Conservation (phyloP, 2,113 vertebrate genomes). For the Datnioides undecimradiatus region DNA sequence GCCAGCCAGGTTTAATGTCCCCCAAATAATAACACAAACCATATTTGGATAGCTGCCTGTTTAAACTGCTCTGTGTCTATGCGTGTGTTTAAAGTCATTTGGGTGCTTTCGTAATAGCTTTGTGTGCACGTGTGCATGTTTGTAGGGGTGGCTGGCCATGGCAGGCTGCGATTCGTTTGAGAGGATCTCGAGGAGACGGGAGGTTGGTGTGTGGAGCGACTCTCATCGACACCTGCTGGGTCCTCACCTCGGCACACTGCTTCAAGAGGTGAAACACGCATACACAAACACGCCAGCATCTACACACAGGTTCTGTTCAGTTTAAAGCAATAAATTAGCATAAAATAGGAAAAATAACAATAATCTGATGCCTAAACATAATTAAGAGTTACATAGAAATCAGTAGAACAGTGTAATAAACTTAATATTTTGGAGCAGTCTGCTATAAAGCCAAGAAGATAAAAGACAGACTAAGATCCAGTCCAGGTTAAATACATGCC, state of each 20-base stretch:
- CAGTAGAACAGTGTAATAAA: neutral
- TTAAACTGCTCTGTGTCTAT: neutral
- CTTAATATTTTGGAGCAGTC: neutral
- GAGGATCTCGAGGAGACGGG: slow-evolving; percentile 90
- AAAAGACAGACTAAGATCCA: neutral
- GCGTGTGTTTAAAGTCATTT: neutral
- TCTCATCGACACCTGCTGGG: slow-evolving; percentile 96
- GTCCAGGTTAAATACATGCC: neutral
- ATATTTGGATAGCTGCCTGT: neutral
- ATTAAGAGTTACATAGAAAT: too few relatives aligned
- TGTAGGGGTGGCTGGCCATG: slow-evolving; percentile 95
- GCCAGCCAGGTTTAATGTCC: neutral
- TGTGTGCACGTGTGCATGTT: neutral
- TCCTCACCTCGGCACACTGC: slow-evolving; percentile 96
- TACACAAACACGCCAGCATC: slow-evolving; percentile 5
- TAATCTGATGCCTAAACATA: too few relatives aligned
- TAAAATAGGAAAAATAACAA: too few relatives aligned
- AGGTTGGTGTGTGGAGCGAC: slow-evolving; percentile 95
- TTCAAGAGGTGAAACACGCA: slow-evolving; percentile 90
- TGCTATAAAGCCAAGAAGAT: neutral
- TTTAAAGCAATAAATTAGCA: too few relatives aligned
- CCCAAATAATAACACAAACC: neutral
- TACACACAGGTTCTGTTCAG: neutral
- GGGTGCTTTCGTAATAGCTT: neutral
- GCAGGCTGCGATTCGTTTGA: slow-evolving; percentile 94